Base-by-base conservation (phyloP, 2,113 vertebrate species). In the Pluvianellus socialis region DNA sequence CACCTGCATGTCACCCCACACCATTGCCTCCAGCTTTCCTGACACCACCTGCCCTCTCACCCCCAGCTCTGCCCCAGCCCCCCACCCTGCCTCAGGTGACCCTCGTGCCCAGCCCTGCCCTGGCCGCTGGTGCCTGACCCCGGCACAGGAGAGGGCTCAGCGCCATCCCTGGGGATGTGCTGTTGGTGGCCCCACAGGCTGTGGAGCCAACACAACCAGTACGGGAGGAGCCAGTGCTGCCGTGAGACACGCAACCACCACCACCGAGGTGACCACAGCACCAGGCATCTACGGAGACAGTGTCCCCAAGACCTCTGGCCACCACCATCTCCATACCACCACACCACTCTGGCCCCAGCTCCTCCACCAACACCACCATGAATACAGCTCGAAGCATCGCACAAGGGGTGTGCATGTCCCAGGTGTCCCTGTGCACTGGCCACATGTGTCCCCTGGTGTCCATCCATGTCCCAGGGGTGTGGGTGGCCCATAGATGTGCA, bases 241-340 rank as follows among this genome's bases (percentile, higher is more conserved):
- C 16, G 4, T 24, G 65, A 16, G 66, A 49, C 44, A 13, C 17
- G 12, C 8, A 49, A n/a, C 47, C 24, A 5, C 47, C 5, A 4
- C 32, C 11, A 8, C 40, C 11, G 20, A 32, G 20, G 28, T 11
- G 21, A 66, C 14, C 20, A 20, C 30, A 23, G 28, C 20, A 11
- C 42, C 21, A 10, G 63, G 42, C 9, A 4, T 23, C 42, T 33
- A 30, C 12, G 4, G 33, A 47, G 32, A 22, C 10, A 18, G 7
- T 9, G 10, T 23, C 30, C 50, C 30, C 5, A 4, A 26, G 22
- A 26, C 22, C 22, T 22, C n/a, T 9, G 3, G 16, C 33, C 45
- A 18, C 23, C 67, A 14, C 33, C 3, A 4, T 22, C 47, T 14
- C 24, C 18, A 7, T 6, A 5, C 16, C n/a, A 0, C 44, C 5